Conservation (phyloP, 2,888 invertebrate genomes). For the Orgyia antiqua region DNA sequence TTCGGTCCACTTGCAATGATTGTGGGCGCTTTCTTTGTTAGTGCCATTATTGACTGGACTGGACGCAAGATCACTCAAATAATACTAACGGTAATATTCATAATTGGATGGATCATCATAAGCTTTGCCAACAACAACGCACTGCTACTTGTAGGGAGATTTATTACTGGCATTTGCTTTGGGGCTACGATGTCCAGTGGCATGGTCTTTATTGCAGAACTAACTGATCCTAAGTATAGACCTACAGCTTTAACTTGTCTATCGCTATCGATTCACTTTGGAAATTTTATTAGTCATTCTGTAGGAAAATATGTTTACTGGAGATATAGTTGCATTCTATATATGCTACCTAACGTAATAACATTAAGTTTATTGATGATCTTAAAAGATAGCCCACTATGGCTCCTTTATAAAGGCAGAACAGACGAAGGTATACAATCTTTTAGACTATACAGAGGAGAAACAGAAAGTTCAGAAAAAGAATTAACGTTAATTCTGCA, state of each 20-base stretch:
- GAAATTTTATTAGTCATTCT: conserved; percentile 35
- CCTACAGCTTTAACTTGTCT: too few species aligned
- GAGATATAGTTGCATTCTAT: conserved; percentile 33
- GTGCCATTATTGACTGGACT: conserved; percentile 38
- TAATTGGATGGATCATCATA: conserved; percentile 25
- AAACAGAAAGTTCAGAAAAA: conserved; percentile 27
- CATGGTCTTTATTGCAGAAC: too few species aligned
- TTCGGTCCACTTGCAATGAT: conserved; percentile 38
- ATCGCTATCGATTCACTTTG: conserved; percentile 19
- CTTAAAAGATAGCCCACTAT: conserved; percentile 47
- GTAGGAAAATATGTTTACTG: conserved; percentile 35
- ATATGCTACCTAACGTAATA: conserved; percentile 25
- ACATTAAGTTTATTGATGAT: conserved; percentile 26
- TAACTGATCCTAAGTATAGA: too few species aligned
- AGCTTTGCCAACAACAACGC: conserved; percentile 41
- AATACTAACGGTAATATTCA: too few species aligned
- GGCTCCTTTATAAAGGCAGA: conserved; percentile 43
- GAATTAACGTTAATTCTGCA: conserved; percentile 36
- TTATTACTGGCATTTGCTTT: conserved; percentile 2
- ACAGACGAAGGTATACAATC: conserved; percentile 31
- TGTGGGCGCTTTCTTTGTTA: conserved; percentile 37
- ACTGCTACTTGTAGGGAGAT: conserved; percentile 25
- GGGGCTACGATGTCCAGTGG: too few species aligned
- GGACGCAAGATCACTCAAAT: conserved; percentile 31
- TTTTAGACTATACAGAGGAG: conserved; percentile 40